These are phyloP conservation scores for Tympanuchus pallidicinctus DNA, from an alignment of 2,113 vertebrate species.

Conservation along the genomic window DNA sequence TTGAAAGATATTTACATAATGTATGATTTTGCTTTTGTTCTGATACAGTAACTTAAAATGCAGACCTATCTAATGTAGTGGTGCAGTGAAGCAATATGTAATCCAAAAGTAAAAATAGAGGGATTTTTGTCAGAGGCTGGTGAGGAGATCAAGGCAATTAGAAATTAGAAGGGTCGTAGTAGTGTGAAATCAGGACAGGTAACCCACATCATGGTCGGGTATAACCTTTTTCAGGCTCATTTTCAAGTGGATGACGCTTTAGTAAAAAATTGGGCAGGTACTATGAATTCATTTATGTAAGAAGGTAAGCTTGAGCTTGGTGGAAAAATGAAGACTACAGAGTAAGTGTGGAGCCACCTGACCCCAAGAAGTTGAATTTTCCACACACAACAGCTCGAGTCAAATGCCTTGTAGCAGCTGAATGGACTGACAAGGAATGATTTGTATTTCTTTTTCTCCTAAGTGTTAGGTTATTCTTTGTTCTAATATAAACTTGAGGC, in stretches of 20 bases:
- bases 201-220: not conserved
- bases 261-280: not conserved
- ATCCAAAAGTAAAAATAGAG: not conserved
- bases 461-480: not conserved
- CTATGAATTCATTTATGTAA: not conserved
- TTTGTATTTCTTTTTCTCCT: not conserved
- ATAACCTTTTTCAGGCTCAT: not conserved
- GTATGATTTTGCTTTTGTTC: not conserved
- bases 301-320: not conserved
- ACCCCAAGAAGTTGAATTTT: not conserved
- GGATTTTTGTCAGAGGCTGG: not conserved
- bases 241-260: not conserved
- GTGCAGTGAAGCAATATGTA: not conserved
- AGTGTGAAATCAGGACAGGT: not conserved
- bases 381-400: not conserved
- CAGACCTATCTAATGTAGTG: not conserved
- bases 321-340: not conserved
- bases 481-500: not conserved
- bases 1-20: not conserved
- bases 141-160: fast-evolving
- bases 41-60: not conserved
- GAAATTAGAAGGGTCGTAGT: not conserved
- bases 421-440: not conserved
- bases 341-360: fast-evolving
- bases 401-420: not conserved